Base-by-base conservation (phyloP, 2,797 vertebrate genomes). In the Lepus oiostolus region DNA sequence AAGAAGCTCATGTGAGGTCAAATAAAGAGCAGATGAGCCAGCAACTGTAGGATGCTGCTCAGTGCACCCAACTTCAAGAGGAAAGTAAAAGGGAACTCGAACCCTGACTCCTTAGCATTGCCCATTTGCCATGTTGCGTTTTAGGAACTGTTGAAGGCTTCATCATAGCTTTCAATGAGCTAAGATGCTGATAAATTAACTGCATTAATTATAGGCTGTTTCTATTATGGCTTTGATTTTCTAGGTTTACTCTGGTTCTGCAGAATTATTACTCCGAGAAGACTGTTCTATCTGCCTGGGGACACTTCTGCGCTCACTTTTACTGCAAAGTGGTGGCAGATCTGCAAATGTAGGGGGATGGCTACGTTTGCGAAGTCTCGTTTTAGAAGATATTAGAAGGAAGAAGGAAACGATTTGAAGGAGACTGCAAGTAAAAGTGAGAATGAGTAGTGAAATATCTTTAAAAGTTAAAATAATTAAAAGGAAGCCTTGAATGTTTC, bases 281-380 rank as follows among this genome's bases (percentile, higher is more conserved):
- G 47, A 4, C 5, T 54, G 8, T 52, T 85, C 13, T 58, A 14
- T 50, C 35, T 71, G 11, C 26, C 5, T 50, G 32, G 86, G 52
- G 70, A 52, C 10, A 30, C 54, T 52, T n/a, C 3, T 11, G 1
- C 0, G 16, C 22, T 35, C 30, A 26, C 22, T 6, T n/a, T 58
- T 12, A 12, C 32, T 4, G 10, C 7, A n/a, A 72, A 58, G 52
- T n/a, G 13, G 0, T 8, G 0, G 1, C 32, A 24, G 1, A 0
- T 35, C n/a, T 54, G 13, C 14, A 3, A 26, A 9, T 4, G 2
- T 17, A 42, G 30, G 8, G 24, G 4, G 13, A 26, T 47, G 85
- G 86, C 60, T 16, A 3, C 30, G 17, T 16, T 38, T 60, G 58
- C 35, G 13, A 28, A 2, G 13, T 30, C 38, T 2, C 52, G 71